These are phyloP conservation scores for Andrena chrysosceles DNA, from an alignment of 2,888 invertebrate species.

Conservation along the genomic window DNA sequence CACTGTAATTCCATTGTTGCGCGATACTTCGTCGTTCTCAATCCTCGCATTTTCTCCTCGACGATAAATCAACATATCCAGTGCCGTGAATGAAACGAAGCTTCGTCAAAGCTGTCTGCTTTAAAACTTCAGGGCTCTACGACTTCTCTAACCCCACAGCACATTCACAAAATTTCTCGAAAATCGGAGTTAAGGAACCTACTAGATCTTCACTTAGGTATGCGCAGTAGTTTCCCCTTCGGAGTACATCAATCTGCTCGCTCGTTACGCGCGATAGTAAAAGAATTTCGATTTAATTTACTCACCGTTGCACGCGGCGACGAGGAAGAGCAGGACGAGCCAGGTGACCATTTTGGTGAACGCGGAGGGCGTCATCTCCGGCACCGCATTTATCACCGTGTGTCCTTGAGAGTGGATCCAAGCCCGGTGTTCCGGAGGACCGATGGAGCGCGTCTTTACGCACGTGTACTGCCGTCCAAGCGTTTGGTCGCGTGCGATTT, in stretches of 20 bases:
- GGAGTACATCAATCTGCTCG: background rate
- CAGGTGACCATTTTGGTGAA: conserved; percentile 75
- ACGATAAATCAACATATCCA: background rate
- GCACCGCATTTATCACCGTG: conserved; percentile 73
- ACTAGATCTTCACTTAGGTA: no score
- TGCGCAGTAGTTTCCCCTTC: no score
- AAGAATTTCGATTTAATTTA: conserved; percentile 3
- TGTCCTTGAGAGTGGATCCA: conserved; percentile 49
- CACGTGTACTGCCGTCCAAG: conserved; percentile 71
- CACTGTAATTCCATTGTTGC: conserved; percentile 18
- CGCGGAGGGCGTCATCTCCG: conserved; percentile 66
- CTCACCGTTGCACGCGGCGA: conserved; percentile 72
- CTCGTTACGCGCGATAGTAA: background rate
- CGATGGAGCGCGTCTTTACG: conserved; percentile 56
- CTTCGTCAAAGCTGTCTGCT: no score
- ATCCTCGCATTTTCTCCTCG: conserved; percentile 1
- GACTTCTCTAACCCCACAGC: no score
- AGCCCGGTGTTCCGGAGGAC: conserved; percentile 42
- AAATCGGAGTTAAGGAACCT: no score
- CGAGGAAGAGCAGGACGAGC: conserved; percentile 68
- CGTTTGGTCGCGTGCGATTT: conserved; percentile 71
- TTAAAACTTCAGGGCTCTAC: no score
- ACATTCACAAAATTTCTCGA: no score
- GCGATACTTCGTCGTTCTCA: background rate
- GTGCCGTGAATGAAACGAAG: background rate